These are phyloP conservation scores for Intellagama lesueurii DNA, from an alignment of 2,797 vertebrate genomes.

Conservation along the genomic window DNA sequence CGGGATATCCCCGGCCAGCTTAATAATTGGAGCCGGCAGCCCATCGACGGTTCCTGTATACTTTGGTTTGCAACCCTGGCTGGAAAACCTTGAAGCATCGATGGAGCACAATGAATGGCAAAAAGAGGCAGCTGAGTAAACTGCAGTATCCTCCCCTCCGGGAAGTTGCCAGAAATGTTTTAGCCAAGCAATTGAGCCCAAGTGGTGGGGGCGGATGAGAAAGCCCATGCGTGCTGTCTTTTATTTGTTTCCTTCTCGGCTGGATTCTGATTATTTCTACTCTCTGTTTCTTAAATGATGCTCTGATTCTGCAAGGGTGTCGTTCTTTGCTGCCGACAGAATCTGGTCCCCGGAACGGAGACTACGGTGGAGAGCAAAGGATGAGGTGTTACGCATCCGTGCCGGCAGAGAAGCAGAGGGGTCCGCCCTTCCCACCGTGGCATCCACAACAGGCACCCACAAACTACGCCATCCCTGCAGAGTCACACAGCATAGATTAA, in stretches of 20 bases:
- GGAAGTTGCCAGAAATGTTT: neutral
- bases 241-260: neutral
- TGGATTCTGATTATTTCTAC: no score
- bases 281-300: no score
- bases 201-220: neutral
- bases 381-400: no score
- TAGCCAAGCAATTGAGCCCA: neutral
- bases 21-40: neutral
- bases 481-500: no score
- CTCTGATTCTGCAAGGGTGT: neutral
- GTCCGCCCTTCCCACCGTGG: no score
- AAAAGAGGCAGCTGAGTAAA: fast-evolving
- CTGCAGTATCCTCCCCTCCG: no score
- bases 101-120: neutral
- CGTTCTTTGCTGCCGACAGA: no score
- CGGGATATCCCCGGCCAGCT: neutral
- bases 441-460: no score
- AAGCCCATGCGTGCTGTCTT: neutral
- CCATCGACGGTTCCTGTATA: neutral
- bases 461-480: no score
- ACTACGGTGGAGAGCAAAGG: no score
- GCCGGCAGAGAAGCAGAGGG: no score
- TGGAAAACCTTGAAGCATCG: neutral
- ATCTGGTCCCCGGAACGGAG: no score
- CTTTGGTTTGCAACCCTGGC: neutral